phyloP scores from a whole-genome alignment of 1,140 invertebrate species.

The Scaptomyza graminum region DNA sequence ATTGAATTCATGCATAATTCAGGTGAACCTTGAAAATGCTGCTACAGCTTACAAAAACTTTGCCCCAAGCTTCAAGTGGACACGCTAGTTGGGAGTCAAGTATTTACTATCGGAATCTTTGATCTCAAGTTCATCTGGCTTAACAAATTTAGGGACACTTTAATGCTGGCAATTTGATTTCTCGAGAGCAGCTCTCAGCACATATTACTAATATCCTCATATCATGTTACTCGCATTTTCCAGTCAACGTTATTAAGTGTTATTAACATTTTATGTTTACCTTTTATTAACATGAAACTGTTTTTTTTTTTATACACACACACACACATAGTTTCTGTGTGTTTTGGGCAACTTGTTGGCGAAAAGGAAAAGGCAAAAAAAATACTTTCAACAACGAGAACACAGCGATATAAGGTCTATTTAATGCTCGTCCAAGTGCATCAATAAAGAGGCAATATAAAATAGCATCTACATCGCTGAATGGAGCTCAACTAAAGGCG shows the following conservation, averaged over 20 bases:
- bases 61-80: too few relatives aligned
- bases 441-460: constrained; percentile 23
- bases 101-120: constrained; percentile 5
- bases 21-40: constrained; percentile 52
- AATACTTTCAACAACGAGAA: constrained; percentile 5
- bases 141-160: constrained; percentile 55
- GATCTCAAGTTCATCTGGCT: constrained; percentile 32
- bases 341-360: background rate
- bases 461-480: too few relatives aligned
- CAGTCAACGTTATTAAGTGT: constrained; percentile 40
- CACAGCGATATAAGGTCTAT: constrained; percentile 27
- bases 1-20: constrained; percentile 64
- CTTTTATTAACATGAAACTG: constrained; percentile 29
- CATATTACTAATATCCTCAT: constrained; percentile 14
- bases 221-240: constrained; percentile 20
- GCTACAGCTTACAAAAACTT: constrained; percentile 17
- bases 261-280: constrained; percentile 64
- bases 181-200: background rate
- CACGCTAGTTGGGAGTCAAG: too few relatives aligned
- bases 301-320: constrained; percentile 8
- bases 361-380: background rate
- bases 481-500: too few relatives aligned
- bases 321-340: background rate
- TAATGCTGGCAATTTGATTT: constrained; percentile 29
- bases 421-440: constrained; percentile 26